Evolutionary conservation across 92 coral and sea anemone genomes (phyloP).

Genomic region (Zoanthus solanderi): DNA sequence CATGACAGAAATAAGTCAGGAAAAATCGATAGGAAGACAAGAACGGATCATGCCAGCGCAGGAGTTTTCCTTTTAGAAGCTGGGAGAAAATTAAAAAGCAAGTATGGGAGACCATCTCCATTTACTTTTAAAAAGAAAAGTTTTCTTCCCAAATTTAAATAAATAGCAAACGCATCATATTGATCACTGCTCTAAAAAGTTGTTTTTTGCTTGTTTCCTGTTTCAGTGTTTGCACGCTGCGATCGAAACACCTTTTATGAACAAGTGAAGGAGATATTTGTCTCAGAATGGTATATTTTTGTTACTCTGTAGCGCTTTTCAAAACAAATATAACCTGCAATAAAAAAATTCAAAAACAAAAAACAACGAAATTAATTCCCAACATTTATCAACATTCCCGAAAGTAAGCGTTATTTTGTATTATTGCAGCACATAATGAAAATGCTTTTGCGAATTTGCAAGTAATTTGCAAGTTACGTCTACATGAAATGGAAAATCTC

Average conservation of each 20-base stretch:
- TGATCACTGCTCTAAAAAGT: neutral
- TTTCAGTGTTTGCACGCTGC: too few relatives aligned
- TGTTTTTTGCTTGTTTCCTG: too few relatives aligned
- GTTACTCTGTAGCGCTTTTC: neutral
- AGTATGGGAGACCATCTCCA: neutral
- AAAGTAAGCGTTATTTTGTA: too few relatives aligned
- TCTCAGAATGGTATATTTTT: neutral
- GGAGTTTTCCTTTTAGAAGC: conserved; percentile 29
- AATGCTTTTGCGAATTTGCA: too few relatives aligned
- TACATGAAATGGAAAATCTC: too few relatives aligned
- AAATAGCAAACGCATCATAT: neutral
- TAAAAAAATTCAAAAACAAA: too few relatives aligned
- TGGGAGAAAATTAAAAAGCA: neutral
- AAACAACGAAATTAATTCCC: too few relatives aligned
- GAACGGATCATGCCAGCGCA: conserved; percentile 70
- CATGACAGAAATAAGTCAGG: conserved; percentile 74
- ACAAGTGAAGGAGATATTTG: neutral
- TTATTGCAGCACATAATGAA: too few relatives aligned
- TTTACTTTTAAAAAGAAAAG: neutral
- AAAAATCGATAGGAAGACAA: conserved; percentile 64
- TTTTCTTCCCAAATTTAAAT: neutral
- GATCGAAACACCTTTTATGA: neutral
- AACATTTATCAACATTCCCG: too few relatives aligned
- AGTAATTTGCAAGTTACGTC: too few relatives aligned
- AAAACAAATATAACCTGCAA: too few relatives aligned